Conservation (phyloP, 2,113 vertebrate species). For the Xerus inauris region DNA sequence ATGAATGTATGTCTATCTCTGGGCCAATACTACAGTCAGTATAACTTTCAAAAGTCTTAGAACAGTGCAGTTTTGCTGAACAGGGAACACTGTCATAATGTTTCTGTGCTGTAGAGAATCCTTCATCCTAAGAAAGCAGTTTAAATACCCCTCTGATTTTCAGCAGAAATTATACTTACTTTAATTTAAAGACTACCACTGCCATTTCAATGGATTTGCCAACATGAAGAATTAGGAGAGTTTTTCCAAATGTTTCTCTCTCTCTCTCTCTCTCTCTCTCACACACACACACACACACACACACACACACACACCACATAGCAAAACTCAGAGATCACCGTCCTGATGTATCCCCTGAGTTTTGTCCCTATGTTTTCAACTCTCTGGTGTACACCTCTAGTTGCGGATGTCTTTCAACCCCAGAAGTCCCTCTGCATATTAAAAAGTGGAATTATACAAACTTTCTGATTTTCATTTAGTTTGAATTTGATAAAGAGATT, state of each 20-base stretch:
- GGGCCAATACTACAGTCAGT: background rate
- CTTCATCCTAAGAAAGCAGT: constrained; percentile 20
- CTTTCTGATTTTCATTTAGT: background rate
- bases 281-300: background rate
- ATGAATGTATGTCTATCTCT: background rate
- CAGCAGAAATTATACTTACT: background rate
- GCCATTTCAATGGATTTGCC: background rate
- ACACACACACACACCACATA: background rate
- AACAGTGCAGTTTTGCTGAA: constrained; percentile 7
- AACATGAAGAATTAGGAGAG: constrained; percentile 5
- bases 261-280: background rate
- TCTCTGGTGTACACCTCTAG: background rate
- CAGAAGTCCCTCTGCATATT: background rate
- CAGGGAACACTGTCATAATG: background rate
- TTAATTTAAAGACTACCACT: constrained; percentile 46
- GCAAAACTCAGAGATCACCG: background rate
- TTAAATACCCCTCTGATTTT: background rate
- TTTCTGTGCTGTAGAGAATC: background rate
- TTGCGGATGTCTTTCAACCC: background rate
- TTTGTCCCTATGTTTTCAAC: background rate
- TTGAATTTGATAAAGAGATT: background rate
- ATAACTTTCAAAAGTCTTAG: background rate
- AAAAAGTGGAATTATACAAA: background rate
- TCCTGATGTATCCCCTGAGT: background rate
- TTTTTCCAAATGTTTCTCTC: background rate